Conservation (phyloP, 2,113 vertebrate genomes). For the Grammomys surdaster region DNA sequence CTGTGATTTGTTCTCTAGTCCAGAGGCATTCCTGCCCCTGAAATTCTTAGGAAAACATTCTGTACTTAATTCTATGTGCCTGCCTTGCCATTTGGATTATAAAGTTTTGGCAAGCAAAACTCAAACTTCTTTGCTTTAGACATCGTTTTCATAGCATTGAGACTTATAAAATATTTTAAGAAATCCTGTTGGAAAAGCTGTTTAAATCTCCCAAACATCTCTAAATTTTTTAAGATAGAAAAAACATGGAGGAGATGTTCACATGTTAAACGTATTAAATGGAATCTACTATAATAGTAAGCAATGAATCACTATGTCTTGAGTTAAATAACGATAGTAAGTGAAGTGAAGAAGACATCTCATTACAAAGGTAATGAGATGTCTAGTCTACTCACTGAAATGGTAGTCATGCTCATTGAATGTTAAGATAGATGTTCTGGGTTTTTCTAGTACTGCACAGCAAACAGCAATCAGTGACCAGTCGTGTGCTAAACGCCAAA, state of each 20-base stretch:
- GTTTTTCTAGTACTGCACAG: not conserved
- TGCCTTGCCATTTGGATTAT: not conserved
- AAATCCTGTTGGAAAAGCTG: constrained; percentile 31
- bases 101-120: constrained; percentile 15
- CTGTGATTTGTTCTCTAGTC: not conserved
- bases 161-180: not conserved
- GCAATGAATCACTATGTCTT: constrained; percentile 1
- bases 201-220: constrained; percentile 47
- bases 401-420: not conserved
- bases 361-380: constrained; percentile 45
- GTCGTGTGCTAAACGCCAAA: not conserved
- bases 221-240: not conserved
- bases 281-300: not conserved
- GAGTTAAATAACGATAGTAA: constrained; percentile 6
- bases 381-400: not conserved
- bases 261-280: not conserved
- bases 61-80: constrained; percentile 1
- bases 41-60: constrained; percentile 46
- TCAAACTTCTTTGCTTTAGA: not conserved
- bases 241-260: not conserved
- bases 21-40: not conserved
- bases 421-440: not conserved
- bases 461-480: not conserved
- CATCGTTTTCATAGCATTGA: not conserved
- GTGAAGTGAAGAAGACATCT: not conserved